A percentile compares a stretch with the other conserved stretches of the same genome.
These are phyloP conservation scores for Holothuria scabra DNA, from an alignment of 53 echinoderm and acorn worm species.

Conservation along the genomic window DNA sequence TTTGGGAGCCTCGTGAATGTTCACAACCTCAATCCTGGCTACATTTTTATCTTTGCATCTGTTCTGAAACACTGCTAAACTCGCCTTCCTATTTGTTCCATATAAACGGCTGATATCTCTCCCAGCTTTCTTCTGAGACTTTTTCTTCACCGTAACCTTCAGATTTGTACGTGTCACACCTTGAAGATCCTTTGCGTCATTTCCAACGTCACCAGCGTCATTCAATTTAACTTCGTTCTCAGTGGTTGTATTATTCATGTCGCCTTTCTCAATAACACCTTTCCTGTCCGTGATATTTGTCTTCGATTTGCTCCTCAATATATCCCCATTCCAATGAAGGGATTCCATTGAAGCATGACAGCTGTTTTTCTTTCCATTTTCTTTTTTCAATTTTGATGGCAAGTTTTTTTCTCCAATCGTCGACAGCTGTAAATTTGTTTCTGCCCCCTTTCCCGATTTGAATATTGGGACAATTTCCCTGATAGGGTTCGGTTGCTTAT, in stretches of 20 bases:
- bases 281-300: slow-evolving; percentile 18
- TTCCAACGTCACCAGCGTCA: slow-evolving; percentile 5
- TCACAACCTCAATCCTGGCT: background rate
- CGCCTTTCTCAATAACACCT: background rate
- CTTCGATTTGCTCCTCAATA: slow-evolving; percentile 26
- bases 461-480: slow-evolving; percentile 2
- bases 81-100: slow-evolving; percentile 34
- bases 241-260: background rate
- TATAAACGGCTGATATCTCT: slow-evolving; percentile 35
- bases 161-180: slow-evolving; percentile 6
- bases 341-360: slow-evolving; percentile 16
- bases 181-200: background rate
- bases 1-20: slow-evolving; percentile 20
- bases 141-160: background rate
- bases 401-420: slow-evolving; percentile 8
- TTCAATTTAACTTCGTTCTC: too few relatives aligned
- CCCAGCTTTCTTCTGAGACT: slow-evolving; percentile 15
- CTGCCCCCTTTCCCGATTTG: background rate
- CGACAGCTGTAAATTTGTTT: slow-evolving; percentile 5
- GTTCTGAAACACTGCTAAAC: slow-evolving; percentile 37
- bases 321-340: slow-evolving; percentile 30
- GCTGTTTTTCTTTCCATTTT: background rate
- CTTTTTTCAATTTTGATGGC: background rate
- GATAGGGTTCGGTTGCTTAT: background rate
- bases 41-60: slow-evolving; percentile 38